Conservation (phyloP, 30 jellyfish, hydroid and myxozoan species). For the Hydractinia symbiolongicarpus region DNA sequence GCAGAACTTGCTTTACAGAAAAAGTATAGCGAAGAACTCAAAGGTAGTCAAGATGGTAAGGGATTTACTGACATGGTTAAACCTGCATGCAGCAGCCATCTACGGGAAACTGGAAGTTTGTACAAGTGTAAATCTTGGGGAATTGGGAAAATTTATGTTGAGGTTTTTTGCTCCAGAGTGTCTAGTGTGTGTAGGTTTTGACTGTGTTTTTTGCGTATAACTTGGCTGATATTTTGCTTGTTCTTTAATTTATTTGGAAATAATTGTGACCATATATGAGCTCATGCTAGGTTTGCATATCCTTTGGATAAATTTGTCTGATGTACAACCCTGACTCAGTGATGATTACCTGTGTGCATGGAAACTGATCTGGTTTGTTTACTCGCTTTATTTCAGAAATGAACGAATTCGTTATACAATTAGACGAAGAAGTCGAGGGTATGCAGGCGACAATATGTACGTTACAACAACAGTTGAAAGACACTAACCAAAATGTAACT, state of each 20-base stretch:
- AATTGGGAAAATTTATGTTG: background rate
- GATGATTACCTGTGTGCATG: too few species aligned
- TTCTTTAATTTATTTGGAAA: too few species aligned
- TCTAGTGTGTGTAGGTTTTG: too few species aligned
- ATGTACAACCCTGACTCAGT: too few species aligned
- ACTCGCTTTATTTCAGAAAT: slow-evolving; percentile 37
- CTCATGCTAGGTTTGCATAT: too few species aligned
- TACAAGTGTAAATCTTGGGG: background rate
- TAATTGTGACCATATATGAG: too few species aligned
- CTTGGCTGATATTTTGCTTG: too few species aligned
- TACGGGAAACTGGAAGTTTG: background rate
- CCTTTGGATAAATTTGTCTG: too few species aligned
- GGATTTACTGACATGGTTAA: background rate
- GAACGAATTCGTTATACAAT: slow-evolving; percentile 84
- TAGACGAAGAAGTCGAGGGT: slow-evolving; percentile 93
- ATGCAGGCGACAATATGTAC: slow-evolving; percentile 94
- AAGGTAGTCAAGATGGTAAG: slow-evolving; percentile 96
- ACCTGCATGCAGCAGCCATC: too few species aligned
- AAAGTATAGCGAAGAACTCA: slow-evolving; percentile 90
- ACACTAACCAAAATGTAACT: slow-evolving; percentile 6
- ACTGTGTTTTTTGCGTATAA: too few species aligned
- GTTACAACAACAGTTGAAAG: slow-evolving; percentile 72
- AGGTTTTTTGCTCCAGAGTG: background rate
- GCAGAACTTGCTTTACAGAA: slow-evolving; percentile 92
- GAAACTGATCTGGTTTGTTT: background rate